Conservation (phyloP, 1,140 invertebrate genomes). For the Hyphantria cunea region DNA sequence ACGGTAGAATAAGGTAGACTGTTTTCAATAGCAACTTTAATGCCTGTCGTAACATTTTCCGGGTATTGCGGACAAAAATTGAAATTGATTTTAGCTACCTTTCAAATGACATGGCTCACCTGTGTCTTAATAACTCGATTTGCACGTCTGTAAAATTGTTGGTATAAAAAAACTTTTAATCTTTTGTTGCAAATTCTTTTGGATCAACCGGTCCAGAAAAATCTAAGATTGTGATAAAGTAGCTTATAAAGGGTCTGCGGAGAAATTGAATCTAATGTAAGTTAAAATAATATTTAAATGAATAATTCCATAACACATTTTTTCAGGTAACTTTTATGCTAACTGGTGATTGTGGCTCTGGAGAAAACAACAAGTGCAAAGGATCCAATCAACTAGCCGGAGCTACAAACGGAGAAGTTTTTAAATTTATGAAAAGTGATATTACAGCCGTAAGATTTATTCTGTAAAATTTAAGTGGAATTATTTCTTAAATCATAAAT, state of each 20-base stretch:
- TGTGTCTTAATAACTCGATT: too few relatives aligned
- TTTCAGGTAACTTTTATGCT: conserved; percentile 52
- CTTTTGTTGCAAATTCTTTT: too few relatives aligned
- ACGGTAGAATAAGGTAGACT: conserved; percentile 83
- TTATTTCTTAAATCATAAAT: neutral
- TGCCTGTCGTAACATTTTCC: conserved; percentile 83
- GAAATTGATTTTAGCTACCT: too few relatives aligned
- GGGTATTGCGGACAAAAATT: conserved; percentile 84
- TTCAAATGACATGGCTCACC: too few relatives aligned
- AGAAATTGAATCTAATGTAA: too few relatives aligned
- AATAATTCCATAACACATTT: too few relatives aligned
- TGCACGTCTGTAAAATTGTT: too few relatives aligned
- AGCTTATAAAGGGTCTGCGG: too few relatives aligned
- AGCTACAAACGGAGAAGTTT: conserved; percentile 58
- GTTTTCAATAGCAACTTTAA: conserved; percentile 82
- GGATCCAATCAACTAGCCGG: conserved; percentile 45
- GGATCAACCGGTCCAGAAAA: too few relatives aligned
- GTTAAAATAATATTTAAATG: too few relatives aligned
- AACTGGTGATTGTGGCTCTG: conserved; percentile 43
- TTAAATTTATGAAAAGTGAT: conserved; percentile 45
- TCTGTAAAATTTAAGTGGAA: neutral
- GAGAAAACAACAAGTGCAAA: conserved; percentile 15
- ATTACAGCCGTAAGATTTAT: conserved; percentile 39
- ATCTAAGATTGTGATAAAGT: too few relatives aligned
- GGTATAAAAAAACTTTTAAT: too few relatives aligned